Conservation (phyloP, 2,888 invertebrate species). For the Azorinus chamasolen region DNA sequence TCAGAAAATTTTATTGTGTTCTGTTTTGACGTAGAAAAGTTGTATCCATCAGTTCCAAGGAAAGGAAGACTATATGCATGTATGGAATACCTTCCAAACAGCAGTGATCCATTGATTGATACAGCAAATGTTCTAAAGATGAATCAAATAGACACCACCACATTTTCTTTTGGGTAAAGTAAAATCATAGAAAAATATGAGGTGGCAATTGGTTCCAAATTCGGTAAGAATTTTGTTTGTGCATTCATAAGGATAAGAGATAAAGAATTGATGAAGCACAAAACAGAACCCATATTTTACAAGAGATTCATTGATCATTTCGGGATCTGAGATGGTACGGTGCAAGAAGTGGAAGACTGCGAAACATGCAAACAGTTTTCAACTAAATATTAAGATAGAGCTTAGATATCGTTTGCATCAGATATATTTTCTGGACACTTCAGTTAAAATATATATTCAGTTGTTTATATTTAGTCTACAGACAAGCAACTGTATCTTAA, state of each 20-base stretch:
- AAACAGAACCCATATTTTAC: slow-evolving; percentile 1
- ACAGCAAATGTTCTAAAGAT: no score
- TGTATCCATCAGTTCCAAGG: no score
- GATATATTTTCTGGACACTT: slow-evolving; percentile 14
- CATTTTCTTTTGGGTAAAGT: no score
- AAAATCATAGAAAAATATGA: background rate
- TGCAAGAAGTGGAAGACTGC: background rate
- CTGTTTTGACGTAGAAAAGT: no score
- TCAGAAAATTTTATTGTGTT: no score
- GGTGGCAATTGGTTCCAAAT: slow-evolving; percentile 12
- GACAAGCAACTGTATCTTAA: no score
- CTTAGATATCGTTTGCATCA: background rate
- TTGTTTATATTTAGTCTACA: background rate
- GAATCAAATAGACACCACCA: no score
- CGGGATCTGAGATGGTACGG: slow-evolving; percentile 3
- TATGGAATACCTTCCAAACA: no score
- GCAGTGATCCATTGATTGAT: no score
- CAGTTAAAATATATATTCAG: slow-evolving; percentile 2
- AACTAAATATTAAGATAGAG: slow-evolving; percentile 6
- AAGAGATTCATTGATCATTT: slow-evolving; percentile 21
- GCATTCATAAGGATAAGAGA: slow-evolving; percentile 17
- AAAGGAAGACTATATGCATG: no score
- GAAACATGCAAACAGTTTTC: background rate
- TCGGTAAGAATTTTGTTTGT: slow-evolving; percentile 17
- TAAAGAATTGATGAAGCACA: background rate